These are phyloP conservation scores for Formica selysi DNA, from an alignment of 1,140 invertebrate species.

Conservation along the genomic window DNA sequence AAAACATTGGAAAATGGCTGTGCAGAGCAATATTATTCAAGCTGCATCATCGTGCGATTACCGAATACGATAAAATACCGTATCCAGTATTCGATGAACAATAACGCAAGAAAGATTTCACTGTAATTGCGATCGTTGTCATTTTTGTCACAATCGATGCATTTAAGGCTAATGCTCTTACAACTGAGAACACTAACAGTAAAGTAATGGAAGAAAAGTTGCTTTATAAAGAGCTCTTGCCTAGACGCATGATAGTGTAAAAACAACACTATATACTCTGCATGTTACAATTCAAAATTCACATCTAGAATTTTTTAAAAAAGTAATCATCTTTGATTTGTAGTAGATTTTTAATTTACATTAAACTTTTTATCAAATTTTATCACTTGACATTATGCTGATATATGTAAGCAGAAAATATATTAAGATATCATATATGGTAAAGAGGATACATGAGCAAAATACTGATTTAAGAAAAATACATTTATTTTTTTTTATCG, in stretches of 20 bases:
- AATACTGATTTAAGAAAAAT: not conserved
- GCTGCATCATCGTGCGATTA: conserved; percentile 11
- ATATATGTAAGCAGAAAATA: not conserved
- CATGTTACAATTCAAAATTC: not conserved
- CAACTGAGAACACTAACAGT: conserved; percentile 15
- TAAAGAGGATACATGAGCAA: not conserved
- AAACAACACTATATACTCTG: not conserved
- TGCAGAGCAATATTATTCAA: not conserved
- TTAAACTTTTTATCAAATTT: not conserved
- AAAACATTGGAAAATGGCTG: not conserved
- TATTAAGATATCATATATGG: not conserved
- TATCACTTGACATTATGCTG: not conserved
- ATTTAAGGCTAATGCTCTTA: not conserved
- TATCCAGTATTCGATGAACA: conserved; percentile 1
- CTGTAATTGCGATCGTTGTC: not conserved
- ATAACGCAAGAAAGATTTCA: conserved; percentile 31
- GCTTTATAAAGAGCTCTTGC: not conserved
- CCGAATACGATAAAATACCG: not conserved
- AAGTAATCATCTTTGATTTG: not conserved
- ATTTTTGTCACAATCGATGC: conserved; percentile 33
- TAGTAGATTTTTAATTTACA: conserved; percentile 11
- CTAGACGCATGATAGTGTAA: not conserved
- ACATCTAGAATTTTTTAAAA: not conserved
- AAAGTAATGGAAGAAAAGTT: conserved; percentile 16
- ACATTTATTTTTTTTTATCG: too few species aligned